Base-by-base conservation (phyloP, 2,888 invertebrate genomes). In the Lasius platythorax region DNA sequence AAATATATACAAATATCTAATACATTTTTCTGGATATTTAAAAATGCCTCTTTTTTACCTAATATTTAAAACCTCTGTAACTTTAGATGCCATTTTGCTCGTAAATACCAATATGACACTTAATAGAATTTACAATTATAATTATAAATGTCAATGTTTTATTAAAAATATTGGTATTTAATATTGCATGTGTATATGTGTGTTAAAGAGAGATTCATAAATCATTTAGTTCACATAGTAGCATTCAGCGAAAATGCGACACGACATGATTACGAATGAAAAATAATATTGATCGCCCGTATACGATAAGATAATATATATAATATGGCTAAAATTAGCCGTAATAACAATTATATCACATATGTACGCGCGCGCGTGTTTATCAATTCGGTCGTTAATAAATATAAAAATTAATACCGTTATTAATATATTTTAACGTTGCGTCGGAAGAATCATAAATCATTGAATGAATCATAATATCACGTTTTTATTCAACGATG, bases 331-430 rank as follows among this genome's bases (percentile, higher is more conserved):
- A 79, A 79, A 37, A 40, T 61, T 74, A 33, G 28, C 9, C 2
- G 18, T 81, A 74, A 74, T 46, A 74, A 74, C 75, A 74, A 74
- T 79, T 73, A 73, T 23, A 23, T 73, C 30, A 15, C 12, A 23
- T 30, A 28, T 43, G 6, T 28, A 58, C 2, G 4, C 58, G 61
- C 63, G 9, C 18, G 33, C 6, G 12, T 18, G 28, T 56, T 78
- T 43, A 74, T 15, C 18, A 61, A 63, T 72, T 30, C 56, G 11
- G 43, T 30, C 74, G 37, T 46, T 46, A 50, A 46, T 61, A 81
- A 81, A 74, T 72, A 78, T 46, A 61, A 81, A 74, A 79, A 15
- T 74, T 72, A 74, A 61, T 81, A 74, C 43, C 18, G n/a, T 2
- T 12, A 61, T 73, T 37, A 37, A 61, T 58, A 46, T 53, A 53